Evolutionary conservation across 2,113 vertebrate species (phyloP).

Genomic region (Hassar affinis): DNA sequence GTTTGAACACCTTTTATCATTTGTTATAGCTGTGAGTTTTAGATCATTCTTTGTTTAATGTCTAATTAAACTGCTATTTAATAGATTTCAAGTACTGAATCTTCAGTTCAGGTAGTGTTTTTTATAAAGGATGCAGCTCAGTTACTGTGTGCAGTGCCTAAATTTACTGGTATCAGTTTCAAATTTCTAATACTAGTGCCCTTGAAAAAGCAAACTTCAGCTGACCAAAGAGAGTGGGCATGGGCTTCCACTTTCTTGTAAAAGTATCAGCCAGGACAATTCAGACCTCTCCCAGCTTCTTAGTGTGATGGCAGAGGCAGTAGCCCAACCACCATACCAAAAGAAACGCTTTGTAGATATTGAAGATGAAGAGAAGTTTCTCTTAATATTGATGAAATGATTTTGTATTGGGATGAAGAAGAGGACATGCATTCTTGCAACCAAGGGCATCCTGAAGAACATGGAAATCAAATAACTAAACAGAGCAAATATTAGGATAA

Average conservation of each 20-base stretch:
- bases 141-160: conserved; percentile 73
- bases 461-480: conserved; percentile 19
- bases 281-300: conserved; percentile 82
- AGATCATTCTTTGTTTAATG: not conserved
- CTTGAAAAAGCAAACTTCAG: conserved; percentile 67
- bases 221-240: conserved; percentile 45
- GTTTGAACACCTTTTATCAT: not conserved
- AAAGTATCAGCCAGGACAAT: conserved; percentile 75
- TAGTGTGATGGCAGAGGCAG: conserved; percentile 72
- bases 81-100: conserved; percentile 62
- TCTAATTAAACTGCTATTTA: conserved; percentile 15
- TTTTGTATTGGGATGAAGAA: conserved; percentile 85
- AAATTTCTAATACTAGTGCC: conserved; percentile 60
- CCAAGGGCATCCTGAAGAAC: conserved; percentile 37
- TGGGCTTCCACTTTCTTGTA: conserved; percentile 73
- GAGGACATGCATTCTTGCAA: conserved; percentile 24
- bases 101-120: conserved; percentile 60
- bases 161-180: conserved; percentile 64
- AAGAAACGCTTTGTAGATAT: conserved; percentile 80
- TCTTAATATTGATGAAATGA: no score
- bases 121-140: conserved; percentile 79
- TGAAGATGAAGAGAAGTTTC: conserved; percentile 94
- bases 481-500: conserved; percentile 26
- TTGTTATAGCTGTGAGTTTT: not conserved
- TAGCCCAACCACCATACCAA: conserved; percentile 66